These are phyloP conservation scores for Pelmatolapia mariae DNA, from an alignment of 2,113 vertebrate genomes.

Conservation along the genomic window DNA sequence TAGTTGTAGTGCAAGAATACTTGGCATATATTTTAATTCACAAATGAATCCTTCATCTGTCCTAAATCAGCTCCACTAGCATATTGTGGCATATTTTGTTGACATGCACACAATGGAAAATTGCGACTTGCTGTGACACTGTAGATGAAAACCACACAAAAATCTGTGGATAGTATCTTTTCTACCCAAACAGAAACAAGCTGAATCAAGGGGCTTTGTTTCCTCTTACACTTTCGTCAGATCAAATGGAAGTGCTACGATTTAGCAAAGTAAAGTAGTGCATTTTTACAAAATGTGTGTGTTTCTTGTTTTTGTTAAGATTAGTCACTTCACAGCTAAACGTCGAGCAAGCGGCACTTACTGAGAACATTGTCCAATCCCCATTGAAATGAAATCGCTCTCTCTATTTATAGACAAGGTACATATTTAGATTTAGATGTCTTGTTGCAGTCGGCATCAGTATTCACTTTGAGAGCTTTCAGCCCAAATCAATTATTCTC, in stretches of 20 bases:
- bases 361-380: background rate
- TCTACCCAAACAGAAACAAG: background rate
- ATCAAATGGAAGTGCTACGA: background rate
- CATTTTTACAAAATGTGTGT: background rate
- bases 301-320: background rate
- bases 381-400: conserved; percentile 5
- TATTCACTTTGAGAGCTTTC: conserved; percentile 3
- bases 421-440: background rate
- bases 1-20: background rate
- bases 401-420: conserved; percentile 6
- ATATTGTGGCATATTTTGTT: background rate
- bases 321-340: background rate
- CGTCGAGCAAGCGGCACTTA: background rate
- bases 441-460: background rate
- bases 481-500: background rate
- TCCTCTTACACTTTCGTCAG: background rate
- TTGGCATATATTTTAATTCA: background rate
- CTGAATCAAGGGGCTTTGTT: background rate
- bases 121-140: background rate
- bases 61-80: rapidly evolving
- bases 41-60: background rate
- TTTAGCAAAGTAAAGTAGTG: background rate
- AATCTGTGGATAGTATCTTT: background rate
- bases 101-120: background rate
- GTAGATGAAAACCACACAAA: background rate